phyloP scores from a whole-genome alignment of 2,113 vertebrate genomes.

The Lamprologus ornatipinnis region DNA sequence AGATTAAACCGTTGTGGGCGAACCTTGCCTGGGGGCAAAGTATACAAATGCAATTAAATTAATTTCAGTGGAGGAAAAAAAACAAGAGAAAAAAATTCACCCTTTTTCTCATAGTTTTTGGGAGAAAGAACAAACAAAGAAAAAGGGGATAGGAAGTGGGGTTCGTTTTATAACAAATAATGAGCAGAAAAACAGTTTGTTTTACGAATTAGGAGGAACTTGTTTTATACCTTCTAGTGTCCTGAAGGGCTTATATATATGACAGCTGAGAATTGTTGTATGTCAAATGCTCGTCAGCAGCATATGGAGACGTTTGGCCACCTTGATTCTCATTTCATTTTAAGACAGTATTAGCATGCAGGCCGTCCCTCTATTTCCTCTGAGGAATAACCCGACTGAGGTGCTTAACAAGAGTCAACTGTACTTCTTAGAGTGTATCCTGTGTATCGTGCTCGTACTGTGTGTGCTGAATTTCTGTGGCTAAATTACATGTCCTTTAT shows the following conservation, averaged over 20 bases:
- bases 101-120: slow-evolving; percentile 4
- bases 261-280: neutral
- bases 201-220: slow-evolving; percentile 17
- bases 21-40: slow-evolving; percentile 45
- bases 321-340: slow-evolving; percentile 33
- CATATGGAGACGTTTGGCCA: slow-evolving; percentile 5
- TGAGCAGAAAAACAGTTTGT: neutral
- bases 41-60: slow-evolving; percentile 57
- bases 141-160: neutral
- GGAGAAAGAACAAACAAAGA: neutral
- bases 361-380: neutral
- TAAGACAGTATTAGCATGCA: neutral
- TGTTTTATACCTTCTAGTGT: slow-evolving; percentile 18
- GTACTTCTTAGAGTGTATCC: neutral
- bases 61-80: slow-evolving; percentile 17
- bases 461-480: neutral
- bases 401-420: slow-evolving; percentile 33
- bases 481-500: slow-evolving; percentile 38
- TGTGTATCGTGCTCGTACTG: neutral
- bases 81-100: neutral
- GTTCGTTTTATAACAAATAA: slow-evolving; percentile 36
- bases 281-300: neutral
- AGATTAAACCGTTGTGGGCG: slow-evolving; percentile 36
- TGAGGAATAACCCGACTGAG: neutral
- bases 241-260: neutral